A percentile compares a stretch with the other conserved stretches of the same genome.
Conservation (phyloP, 2,113 vertebrate species). For the Myodes glareolus region DNA sequence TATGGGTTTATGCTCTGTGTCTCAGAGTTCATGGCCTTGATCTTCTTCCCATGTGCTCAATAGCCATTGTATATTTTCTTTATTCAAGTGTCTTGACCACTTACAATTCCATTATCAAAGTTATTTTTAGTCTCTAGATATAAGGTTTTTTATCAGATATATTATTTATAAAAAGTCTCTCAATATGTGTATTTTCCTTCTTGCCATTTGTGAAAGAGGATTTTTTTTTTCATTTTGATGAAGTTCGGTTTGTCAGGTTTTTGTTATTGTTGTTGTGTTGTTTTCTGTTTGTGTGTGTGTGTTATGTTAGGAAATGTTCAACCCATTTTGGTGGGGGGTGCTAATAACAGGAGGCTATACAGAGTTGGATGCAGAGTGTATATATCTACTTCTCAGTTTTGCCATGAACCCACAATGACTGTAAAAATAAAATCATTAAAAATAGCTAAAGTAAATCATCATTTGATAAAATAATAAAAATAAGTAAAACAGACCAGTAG, state of each 20-base stretch:
- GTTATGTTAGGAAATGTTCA: not conserved
- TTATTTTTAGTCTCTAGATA: not conserved
- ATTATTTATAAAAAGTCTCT: not conserved
- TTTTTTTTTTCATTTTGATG: not conserved
- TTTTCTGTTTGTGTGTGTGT: not conserved
- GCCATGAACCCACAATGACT: not conserved
- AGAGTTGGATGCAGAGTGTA: not conserved
- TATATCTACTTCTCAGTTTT: not conserved
- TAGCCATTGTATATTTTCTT: not conserved
- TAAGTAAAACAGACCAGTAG: not conserved
- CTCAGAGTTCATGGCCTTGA: not conserved
- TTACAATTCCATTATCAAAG: not conserved
- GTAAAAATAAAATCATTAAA: not conserved
- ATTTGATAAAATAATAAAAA: constrained; percentile 11
- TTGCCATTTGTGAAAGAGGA: not conserved
- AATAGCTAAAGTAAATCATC: not conserved
- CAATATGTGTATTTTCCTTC: not conserved
- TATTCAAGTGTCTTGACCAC: not conserved
- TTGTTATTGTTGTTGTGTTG: not conserved
- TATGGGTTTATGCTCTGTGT: not conserved
- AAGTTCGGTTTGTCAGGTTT: not conserved
- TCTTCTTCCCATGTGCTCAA: not conserved
- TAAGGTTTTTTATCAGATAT: not conserved
- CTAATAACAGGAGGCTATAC: not conserved
- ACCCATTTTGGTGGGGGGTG: not conserved